These are phyloP conservation scores for Albula goreensis DNA, from an alignment of 2,113 vertebrate genomes.

Conservation along the genomic window DNA sequence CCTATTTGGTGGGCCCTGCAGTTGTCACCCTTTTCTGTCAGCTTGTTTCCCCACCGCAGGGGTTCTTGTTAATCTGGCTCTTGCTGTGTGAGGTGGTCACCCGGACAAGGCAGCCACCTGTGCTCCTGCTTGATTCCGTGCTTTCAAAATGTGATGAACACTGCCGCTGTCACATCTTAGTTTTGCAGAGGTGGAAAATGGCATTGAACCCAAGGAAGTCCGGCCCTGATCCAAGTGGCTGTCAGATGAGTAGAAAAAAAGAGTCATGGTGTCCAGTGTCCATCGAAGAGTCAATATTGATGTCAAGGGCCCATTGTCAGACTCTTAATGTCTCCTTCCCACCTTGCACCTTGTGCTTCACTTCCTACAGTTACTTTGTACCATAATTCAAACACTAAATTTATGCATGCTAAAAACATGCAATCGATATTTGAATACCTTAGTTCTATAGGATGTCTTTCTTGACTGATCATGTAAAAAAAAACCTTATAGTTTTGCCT, in stretches of 20 bases:
- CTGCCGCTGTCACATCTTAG: too few species aligned
- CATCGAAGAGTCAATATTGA: neutral
- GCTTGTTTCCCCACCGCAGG: slow-evolving; percentile 19
- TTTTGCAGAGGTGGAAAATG: too few species aligned
- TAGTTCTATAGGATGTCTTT: too few species aligned
- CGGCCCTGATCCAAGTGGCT: neutral
- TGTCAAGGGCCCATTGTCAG: neutral
- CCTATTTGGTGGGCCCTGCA: neutral
- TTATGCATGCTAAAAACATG: too few species aligned
- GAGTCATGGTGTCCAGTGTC: slow-evolving; percentile 21
- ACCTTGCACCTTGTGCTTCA: neutral
- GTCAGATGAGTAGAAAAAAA: neutral
- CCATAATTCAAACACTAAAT: too few species aligned
- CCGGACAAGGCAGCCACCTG: neutral
- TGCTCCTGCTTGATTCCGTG: neutral
- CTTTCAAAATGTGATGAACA: neutral
- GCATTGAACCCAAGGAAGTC: neutral
- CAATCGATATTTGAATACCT: too few species aligned
- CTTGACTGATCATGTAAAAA: too few species aligned
- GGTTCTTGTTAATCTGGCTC: neutral
- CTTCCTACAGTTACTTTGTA: neutral
- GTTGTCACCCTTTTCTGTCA: neutral
- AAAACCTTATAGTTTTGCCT: too few species aligned
- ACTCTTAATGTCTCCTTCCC: neutral
- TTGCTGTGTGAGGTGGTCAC: neutral